Evolutionary conservation across 2,113 vertebrate species (phyloP), one percentile per base, ranked within the genome.

Genomic region (Hyperopisus bebe): DNA sequence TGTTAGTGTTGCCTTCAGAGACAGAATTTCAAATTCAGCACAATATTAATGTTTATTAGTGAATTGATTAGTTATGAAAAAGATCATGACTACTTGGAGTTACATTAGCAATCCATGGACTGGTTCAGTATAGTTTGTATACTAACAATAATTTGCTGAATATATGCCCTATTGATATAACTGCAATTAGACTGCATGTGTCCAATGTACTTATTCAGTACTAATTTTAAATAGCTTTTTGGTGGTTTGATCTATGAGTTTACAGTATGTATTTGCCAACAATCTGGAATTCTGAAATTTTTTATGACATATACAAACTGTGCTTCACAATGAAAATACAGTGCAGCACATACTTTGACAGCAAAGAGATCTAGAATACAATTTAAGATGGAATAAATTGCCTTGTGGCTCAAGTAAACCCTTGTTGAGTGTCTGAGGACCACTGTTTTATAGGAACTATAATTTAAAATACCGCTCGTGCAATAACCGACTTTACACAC

Each of bases 341-440:
- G 11, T 39, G 21, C 35, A 19, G 35, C 1, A 80, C 4, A 42
- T 42, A 80, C 13, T 80, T 35, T 80, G 74, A 35, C 74, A 39
- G 35, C 74, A 80, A 80, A 80, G 74, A 7, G 31, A 80, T 42
- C 74, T 17, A 80, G 74, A 35, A 42, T 42, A 8, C 35, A 80
- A 80, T 80, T 80, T 80, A 80, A 80, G 74, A 80, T 42, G 35
- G 74, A 80, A 80, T 80, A 80, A 42, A 80, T 39, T 39, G 74
- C 74, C 17, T 80, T 17, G 10, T 5, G 39, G 7, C n/a, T 80
- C 6, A 80, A 80, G 35, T 80, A 80, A 42, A 39, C 35, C 31
- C 31, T 19, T 42, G 35, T 42, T 19, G 35, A 42, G 17, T 80
- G 35, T 80, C 74, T 80, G 35, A 42, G 74, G 74, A 42, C 74